Conservation (phyloP, 2,113 vertebrate species). For the rabbit (Oryctolagus cuniculus) region mOryCun1.1 NC_091438.1:3907001-3907500, state of each 20-base stretch:
- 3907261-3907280: not conserved
- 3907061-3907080: accelerated
- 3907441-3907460: too few relatives aligned
- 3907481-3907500: too few relatives aligned
- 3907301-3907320: too few relatives aligned
- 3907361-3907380: too few relatives aligned
- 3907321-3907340: not conserved
- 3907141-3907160: not conserved
- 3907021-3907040: not conserved
- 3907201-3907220: not conserved
- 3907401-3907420: too few relatives aligned
- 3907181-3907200: not conserved
- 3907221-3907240: not conserved
- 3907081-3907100: not conserved
- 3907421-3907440: too few relatives aligned
- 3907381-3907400: too few relatives aligned
- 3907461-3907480: too few relatives aligned
- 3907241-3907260: not conserved
- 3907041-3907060: not conserved
- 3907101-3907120: not conserved
- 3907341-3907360: too few relatives aligned
- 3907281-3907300: not conserved
- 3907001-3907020: not conserved
- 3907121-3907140: not conserved
- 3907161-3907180: not conserved